phyloP scores from a whole-genome alignment of 1,140 invertebrate genomes.

The Luehdorfia chinensis region DNA sequence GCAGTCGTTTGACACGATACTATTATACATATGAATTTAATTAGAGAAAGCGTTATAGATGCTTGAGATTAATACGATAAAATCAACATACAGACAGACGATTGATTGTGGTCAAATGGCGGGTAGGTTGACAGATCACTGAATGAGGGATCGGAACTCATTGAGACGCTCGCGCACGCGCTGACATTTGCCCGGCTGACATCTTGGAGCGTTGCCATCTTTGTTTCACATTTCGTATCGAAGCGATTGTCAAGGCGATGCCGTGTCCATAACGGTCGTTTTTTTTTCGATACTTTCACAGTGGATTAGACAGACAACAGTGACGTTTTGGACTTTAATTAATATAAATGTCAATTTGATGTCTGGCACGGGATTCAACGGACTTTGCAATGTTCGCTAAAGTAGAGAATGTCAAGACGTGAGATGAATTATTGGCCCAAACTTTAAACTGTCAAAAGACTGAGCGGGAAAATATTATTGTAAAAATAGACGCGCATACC shows the following conservation, averaged over 20 bases:
- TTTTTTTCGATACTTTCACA: slow-evolving; percentile 1
- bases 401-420: neutral
- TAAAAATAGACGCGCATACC: no score
- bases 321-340: slow-evolving; percentile 6
- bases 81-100: neutral
- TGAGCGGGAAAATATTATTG: neutral
- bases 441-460: slow-evolving; percentile 1
- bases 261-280: slow-evolving; percentile 18
- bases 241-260: slow-evolving; percentile 19
- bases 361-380: slow-evolving; percentile 7
- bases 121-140: no score
- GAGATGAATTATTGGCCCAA: slow-evolving; percentile 7
- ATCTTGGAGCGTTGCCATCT: slow-evolving; percentile 32
- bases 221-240: slow-evolving; percentile 20
- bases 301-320: no score
- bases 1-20: no score
- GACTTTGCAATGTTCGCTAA: neutral
- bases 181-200: slow-evolving; percentile 14
- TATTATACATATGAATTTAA: no score
- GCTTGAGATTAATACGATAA: slow-evolving; percentile 11
- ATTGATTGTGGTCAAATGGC: slow-evolving; percentile 6
- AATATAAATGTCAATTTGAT: slow-evolving; percentile 15
- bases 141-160: slow-evolving; percentile 18
- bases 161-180: slow-evolving; percentile 18
- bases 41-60: slow-evolving; percentile 1